Conservation (phyloP, 2,797 vertebrate species). For the Choloepus didactylus region DNA sequence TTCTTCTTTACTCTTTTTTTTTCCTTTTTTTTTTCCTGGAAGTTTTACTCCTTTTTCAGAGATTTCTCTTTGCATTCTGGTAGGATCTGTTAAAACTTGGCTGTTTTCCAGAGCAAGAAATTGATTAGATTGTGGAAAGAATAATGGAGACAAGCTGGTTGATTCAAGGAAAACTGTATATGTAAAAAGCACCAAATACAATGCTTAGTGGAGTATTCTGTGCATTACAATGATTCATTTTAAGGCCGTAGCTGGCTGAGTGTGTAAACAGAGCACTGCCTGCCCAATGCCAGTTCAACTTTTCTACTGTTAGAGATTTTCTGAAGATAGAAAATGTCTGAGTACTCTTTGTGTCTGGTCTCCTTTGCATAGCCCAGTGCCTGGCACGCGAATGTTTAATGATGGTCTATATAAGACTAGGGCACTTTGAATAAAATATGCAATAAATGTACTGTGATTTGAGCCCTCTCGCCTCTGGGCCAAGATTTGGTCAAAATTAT, state of each 20-base stretch:
- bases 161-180: conserved; percentile 55
- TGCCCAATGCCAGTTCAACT: background rate
- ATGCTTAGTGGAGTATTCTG: background rate
- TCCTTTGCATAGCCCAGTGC: background rate
- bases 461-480: background rate
- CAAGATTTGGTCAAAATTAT: background rate
- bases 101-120: conserved; percentile 57
- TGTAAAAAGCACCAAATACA: conserved; percentile 24
- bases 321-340: conserved; percentile 15
- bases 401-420: background rate
- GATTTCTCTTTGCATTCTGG: conserved; percentile 42
- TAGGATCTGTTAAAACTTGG: conserved; percentile 63
- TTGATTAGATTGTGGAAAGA: conserved; percentile 62
- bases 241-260: background rate
- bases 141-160: conserved; percentile 37
- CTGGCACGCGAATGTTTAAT: background rate
- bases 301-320: background rate
- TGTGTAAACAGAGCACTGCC: background rate
- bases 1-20: background rate
- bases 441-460: background rate
- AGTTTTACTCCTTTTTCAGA: conserved; percentile 1
- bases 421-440: background rate
- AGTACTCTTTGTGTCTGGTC: background rate
- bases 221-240: background rate
- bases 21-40: background rate